phyloP scores from a whole-genome alignment of 1,140 invertebrate species.

The Psix sp. region DNA sequence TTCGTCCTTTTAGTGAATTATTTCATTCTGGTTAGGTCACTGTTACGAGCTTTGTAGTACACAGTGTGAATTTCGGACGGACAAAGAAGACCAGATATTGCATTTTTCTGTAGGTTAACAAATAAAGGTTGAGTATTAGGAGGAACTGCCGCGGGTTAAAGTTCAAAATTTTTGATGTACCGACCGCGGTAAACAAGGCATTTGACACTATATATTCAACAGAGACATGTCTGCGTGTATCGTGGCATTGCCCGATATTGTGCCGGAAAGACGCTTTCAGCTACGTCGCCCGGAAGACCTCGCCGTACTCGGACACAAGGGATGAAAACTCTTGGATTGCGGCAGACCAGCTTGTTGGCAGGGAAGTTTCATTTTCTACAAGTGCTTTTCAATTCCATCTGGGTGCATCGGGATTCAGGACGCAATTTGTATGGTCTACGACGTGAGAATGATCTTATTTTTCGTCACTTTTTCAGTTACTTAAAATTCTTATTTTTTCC shows the following conservation, averaged over 20 bases:
- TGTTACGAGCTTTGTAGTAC: too few relatives aligned
- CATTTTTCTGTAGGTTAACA: conserved; percentile 4
- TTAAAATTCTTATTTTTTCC: conserved; percentile 1
- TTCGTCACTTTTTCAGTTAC: conserved; percentile 8
- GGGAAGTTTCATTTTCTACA: conserved; percentile 77
- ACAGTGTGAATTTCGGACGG: too few relatives aligned
- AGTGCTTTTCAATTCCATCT: conserved; percentile 76
- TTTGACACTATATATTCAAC: conserved; percentile 56
- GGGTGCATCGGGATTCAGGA: conserved; percentile 67
- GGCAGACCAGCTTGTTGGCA: conserved; percentile 78
- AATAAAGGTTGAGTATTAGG: conserved; percentile 7
- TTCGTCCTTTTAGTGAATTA: too few relatives aligned
- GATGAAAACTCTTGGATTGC: conserved; percentile 74
- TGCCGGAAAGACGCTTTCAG: conserved; percentile 71
- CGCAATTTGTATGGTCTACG: conserved; percentile 35
- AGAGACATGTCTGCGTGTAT: conserved; percentile 53
- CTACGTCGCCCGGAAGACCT: conserved; percentile 70
- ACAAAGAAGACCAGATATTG: too few relatives aligned
- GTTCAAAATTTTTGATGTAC: conserved; percentile 53
- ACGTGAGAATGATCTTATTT: conserved; percentile 45
- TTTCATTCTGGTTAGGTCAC: too few relatives aligned
- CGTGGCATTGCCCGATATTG: conserved; percentile 52
- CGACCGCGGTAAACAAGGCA: conserved; percentile 44
- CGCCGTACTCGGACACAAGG: conserved; percentile 69
- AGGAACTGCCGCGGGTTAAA: conserved; percentile 32